These are phyloP conservation scores for Botia almorhae DNA, from an alignment of 2,797 vertebrate species.

Conservation along the genomic window DNA sequence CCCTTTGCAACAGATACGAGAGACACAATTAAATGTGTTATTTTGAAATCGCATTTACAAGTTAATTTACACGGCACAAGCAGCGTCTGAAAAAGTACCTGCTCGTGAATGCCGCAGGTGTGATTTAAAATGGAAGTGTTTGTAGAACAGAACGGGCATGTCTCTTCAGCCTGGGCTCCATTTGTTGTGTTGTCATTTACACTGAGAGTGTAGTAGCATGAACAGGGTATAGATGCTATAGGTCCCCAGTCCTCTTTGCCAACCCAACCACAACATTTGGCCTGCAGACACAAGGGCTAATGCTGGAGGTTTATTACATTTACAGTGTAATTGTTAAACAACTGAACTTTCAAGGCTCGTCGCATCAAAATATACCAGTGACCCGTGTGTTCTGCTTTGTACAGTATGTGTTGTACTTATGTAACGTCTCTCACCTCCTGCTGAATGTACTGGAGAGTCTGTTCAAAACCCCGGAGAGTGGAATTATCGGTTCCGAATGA, in stretches of 20 bases:
- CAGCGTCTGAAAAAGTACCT: conserved; percentile 32
- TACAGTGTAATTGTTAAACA: not conserved
- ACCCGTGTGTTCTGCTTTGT: not conserved
- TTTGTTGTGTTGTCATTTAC: not conserved
- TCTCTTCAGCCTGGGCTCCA: not conserved
- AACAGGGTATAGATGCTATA: not conserved
- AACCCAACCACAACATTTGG: conserved; percentile 61
- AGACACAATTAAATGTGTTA: not conserved
- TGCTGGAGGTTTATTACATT: not conserved
- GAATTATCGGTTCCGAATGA: conserved; percentile 29
- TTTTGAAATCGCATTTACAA: not conserved
- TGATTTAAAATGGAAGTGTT: fast-evolving
- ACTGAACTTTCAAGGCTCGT: not conserved
- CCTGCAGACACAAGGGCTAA: conserved; percentile 32
- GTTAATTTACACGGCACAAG: not conserved
- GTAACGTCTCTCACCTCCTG: conserved; percentile 33
- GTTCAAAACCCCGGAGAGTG: conserved; percentile 18
- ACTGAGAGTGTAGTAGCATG: conserved; percentile 39
- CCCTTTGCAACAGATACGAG: conserved; percentile 38
- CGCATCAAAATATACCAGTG: not conserved
- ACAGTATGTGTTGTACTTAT: not conserved
- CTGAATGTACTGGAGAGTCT: conserved; percentile 47
- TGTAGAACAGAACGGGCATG: fast-evolving
- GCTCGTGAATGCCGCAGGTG: not conserved
- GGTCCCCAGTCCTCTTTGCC: fast-evolving